Base-by-base conservation (phyloP, 2,888 invertebrate genomes). In the Toxonevra muliebris region DNA sequence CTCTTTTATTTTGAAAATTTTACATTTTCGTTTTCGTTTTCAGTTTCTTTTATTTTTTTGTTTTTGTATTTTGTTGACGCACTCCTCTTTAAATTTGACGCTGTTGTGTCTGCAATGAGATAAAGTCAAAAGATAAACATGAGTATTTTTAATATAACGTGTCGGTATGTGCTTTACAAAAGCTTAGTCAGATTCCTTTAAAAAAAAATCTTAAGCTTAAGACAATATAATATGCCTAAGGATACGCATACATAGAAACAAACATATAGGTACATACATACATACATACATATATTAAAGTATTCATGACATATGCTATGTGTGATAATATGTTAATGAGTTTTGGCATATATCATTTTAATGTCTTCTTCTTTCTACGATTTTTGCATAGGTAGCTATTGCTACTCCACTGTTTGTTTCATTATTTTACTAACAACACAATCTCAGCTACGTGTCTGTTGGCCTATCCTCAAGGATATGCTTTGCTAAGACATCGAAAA, bases 291-390 rank as follows among this genome's bases (percentile, higher is more conserved):
- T 54, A 55, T 68, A 69, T 73, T 77, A 77, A 80, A 74, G 67
- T 77, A 79, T 78, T 79, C 79, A 75, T 81, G 81, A 81, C 81
- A 81, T 81, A 81, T 81, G 80, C 77, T 75, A 70, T 74, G 72
- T 76, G 80, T 81, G 81, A 81, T 82, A 80, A 82, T 82, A 82
- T 82, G 81, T 80, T 82, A 82, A 82, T 82, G 80, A 82, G 82
- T 76, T 75, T 68, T 74, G 71, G 77, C 80, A 81, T 82, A 82
- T 81, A 82, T 82, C 82, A 82, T 78, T 73, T 80, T 75, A 71
- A 67, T 72, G 72, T 69, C 63, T 66, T 66, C 63, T 61, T 60
- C 71, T n/a, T 55, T 65, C 42, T n/a, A 58, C 65, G 58, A 52
- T 42, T 59, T 65, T 15, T 10, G 48, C 48, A 7, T 48, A 15